Conservation (phyloP, 2,888 invertebrate species). For the Notodonta ziczac region DNA sequence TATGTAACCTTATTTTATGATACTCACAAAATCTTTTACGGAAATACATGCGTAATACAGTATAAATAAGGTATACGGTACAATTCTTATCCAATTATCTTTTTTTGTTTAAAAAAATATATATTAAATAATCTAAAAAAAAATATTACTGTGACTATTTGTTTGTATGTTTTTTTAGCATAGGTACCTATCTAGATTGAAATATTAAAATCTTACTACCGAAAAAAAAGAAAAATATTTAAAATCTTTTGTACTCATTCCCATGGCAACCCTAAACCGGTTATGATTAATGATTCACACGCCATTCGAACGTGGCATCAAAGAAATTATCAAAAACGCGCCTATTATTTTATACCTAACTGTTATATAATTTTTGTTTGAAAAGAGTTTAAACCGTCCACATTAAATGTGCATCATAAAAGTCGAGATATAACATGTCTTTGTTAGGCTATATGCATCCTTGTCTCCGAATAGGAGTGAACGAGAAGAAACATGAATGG, state of each 20-base stretch:
- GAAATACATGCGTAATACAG: too few species aligned
- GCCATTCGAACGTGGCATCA: conserved; percentile 41
- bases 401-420: conserved; percentile 41
- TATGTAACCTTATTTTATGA: too few species aligned
- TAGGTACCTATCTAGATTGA: too few species aligned
- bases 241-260: conserved; percentile 38
- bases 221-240: too few species aligned
- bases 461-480: background rate
- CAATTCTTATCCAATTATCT: too few species aligned
- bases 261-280: conserved; percentile 41
- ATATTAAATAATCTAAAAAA: conserved; percentile 3
- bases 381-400: conserved; percentile 14
- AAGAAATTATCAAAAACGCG: conserved; percentile 56
- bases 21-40: too few species aligned
- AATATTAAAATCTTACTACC: too few species aligned
- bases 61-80: too few species aligned
- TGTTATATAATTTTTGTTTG: conserved; percentile 33
- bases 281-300: conserved; percentile 63
- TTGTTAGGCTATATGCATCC: background rate
- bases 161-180: too few species aligned
- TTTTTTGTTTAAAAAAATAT: too few species aligned
- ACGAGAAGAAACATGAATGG: background rate
- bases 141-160: too few species aligned
- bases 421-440: background rate
- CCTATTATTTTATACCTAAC: conserved; percentile 70